phyloP scores from a whole-genome alignment of 1,140 invertebrate genomes.

The Heliconius eleuchia region DNA sequence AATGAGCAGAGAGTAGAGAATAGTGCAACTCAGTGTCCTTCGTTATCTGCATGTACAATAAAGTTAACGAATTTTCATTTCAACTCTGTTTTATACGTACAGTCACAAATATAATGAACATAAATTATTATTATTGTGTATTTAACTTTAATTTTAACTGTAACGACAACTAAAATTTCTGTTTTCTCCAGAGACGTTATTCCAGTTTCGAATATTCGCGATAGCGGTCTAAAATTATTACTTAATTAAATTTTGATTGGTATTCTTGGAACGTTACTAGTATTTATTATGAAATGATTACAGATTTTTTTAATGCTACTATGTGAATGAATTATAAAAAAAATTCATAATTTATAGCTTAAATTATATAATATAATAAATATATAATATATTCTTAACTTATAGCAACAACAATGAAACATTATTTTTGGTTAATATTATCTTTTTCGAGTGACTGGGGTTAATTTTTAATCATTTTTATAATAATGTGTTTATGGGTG shows the following conservation, averaged over 20 bases:
- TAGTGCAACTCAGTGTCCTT: no score
- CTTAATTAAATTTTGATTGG: slow-evolving; percentile 11
- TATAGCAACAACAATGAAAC: neutral
- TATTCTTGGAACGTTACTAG: neutral
- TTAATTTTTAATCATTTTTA: no score
- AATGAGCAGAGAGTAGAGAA: no score
- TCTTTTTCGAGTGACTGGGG: no score
- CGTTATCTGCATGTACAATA: no score
- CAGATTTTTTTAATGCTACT: no score
- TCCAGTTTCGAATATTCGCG: neutral
- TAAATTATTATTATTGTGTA: neutral
- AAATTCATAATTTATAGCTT: no score
- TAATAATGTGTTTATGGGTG: no score
- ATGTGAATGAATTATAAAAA: no score
- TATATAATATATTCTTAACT: neutral
- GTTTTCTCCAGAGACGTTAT: neutral
- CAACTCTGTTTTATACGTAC: neutral
- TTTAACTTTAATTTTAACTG: neutral
- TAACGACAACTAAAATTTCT: slow-evolving; percentile 15
- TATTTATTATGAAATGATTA: neutral
- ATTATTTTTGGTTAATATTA: no score
- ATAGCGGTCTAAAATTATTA: neutral
- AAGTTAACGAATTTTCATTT: no score
- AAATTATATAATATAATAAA: no score
- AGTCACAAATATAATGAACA: neutral